Evolutionary conservation across 2,797 vertebrate species (phyloP).

Genomic region (Myiotriccus ornatus): DNA sequence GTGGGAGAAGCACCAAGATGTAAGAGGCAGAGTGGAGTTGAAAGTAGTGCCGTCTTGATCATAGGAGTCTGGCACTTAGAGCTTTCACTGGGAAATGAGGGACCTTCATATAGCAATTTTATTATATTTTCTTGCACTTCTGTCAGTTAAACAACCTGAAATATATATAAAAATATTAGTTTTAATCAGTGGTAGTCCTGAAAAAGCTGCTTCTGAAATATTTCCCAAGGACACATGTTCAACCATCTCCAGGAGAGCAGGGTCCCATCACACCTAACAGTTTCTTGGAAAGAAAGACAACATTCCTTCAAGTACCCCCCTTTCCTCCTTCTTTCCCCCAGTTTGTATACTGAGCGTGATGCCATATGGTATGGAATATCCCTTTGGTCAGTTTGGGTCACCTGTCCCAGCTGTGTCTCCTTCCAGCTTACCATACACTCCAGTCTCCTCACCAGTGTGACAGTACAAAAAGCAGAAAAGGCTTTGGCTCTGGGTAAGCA

Average conservation of each 20-base stretch:
- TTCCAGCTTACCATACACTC: background rate
- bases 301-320: background rate
- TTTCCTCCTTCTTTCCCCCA: background rate
- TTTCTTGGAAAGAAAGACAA: background rate
- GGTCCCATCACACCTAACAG: fast-evolving
- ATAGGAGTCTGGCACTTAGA: background rate
- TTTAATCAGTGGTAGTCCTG: background rate
- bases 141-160: background rate
- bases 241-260: background rate
- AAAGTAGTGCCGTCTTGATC: background rate
- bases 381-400: background rate
- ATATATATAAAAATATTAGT: background rate
- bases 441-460: background rate
- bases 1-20: background rate
- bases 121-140: background rate
- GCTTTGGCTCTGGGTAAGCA: background rate
- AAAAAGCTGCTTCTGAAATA: background rate
- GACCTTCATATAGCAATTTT: background rate
- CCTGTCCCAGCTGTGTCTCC: background rate
- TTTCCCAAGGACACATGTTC: background rate
- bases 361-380: background rate
- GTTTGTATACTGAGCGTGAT: background rate
- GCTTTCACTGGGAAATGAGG: background rate
- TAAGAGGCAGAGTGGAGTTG: background rate
- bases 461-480: background rate